Evolutionary conservation across 2,797 vertebrate genomes (phyloP).

Genomic region (Graptemys geographica): DNA sequence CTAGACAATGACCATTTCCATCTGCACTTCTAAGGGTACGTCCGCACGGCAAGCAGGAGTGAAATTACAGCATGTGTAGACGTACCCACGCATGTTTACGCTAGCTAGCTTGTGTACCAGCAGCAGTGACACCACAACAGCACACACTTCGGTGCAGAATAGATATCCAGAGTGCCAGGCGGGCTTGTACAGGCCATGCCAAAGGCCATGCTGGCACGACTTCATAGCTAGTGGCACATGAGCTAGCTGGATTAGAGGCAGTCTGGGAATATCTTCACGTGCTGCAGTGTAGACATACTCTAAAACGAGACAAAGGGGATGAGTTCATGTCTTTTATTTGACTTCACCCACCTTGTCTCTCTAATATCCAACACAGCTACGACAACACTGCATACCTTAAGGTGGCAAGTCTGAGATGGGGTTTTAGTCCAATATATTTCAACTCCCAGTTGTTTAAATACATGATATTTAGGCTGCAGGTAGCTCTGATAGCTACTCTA

Average conservation of each 20-base stretch:
- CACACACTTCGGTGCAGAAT: background rate
- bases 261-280: background rate
- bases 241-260: background rate
- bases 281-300: background rate
- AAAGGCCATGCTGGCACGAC: background rate
- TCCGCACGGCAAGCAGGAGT: background rate
- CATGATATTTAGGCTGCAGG: background rate
- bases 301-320: too few relatives aligned
- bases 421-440: background rate
- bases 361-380: too few relatives aligned
- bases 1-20: background rate
- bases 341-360: too few relatives aligned
- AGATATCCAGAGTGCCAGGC: background rate
- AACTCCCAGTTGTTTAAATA: background rate
- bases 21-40: background rate
- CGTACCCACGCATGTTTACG: background rate
- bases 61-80: background rate
- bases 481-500: background rate
- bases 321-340: too few relatives aligned
- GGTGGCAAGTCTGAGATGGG: too few relatives aligned
- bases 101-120: background rate
- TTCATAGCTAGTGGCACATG: background rate
- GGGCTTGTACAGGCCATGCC: background rate
- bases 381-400: too few relatives aligned
- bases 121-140: background rate